phyloP scores from a whole-genome alignment of 2,113 vertebrate species.

The Solea solea region DNA sequence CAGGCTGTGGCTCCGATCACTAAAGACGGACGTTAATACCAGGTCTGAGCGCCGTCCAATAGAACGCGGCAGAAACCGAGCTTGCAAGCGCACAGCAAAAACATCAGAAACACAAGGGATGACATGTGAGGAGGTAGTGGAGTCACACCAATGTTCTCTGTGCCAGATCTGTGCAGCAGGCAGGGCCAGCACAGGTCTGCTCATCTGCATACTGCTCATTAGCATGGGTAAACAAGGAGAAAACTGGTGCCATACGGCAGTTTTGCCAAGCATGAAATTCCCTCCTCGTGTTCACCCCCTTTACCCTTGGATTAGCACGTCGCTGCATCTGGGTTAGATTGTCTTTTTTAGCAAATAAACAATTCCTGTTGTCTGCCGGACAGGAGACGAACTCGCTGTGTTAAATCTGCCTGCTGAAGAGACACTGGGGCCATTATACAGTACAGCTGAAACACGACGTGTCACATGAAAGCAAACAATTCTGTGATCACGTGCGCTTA shows the following conservation, averaged over 20 bases:
- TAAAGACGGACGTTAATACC: too few species aligned
- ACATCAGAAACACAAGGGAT: constrained; percentile 31
- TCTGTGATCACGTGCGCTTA: constrained; percentile 36
- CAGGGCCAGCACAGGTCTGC: constrained; percentile 48
- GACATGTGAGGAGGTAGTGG: background rate
- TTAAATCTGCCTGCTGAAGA: constrained; percentile 34
- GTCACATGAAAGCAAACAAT: constrained; percentile 48
- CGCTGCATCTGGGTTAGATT: constrained; percentile 36
- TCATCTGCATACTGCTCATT: constrained; percentile 80
- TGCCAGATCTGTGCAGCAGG: constrained; percentile 39
- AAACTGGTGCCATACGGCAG: constrained; percentile 75
- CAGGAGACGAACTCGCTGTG: constrained; percentile 31
- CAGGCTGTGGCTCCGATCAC: too few species aligned
- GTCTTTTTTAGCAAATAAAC: constrained; percentile 39
- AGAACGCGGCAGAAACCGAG: constrained; percentile 15
- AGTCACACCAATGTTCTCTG: constrained; percentile 22
- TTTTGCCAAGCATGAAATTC: constrained; percentile 78
- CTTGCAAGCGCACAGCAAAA: constrained; percentile 19
- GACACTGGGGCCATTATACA: constrained; percentile 6
- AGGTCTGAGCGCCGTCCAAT: background rate
- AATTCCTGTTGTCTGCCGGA: constrained; percentile 24
- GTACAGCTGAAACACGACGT: constrained; percentile 32
- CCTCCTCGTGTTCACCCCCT: constrained; percentile 78
- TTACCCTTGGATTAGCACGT: constrained; percentile 73
- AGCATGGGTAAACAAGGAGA: constrained; percentile 76